Evolutionary conservation across 2,797 vertebrate genomes (phyloP), one percentile per base, ranked within the genome.

Genomic region (Pipistrellus pygmaeus): DNA sequence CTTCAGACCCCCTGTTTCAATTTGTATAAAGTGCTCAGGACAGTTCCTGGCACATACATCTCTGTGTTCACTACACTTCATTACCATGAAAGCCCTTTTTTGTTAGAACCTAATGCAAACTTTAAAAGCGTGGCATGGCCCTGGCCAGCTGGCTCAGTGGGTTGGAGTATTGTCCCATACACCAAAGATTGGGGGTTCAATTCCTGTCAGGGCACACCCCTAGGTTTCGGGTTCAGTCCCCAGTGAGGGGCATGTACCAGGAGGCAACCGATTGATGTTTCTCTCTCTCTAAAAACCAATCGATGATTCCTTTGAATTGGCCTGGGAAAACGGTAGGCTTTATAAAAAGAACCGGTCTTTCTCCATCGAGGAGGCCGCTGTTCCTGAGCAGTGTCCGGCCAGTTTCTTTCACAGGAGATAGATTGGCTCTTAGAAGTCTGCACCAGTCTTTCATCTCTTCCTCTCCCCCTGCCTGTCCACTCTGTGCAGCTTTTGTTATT

Each of bases 401-500:
- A 6, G 15, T 46, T 35, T 83, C 88, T 94, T 78, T 41, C 73
- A 32, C 2, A 62, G 73, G 55, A 93, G 92, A 30, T 72, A 87
- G 80, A 69, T 78, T 38, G 51, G 55, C 81, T 82, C 71, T 69
- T 81, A 57, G 30, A 64, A 93, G 62, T 18, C 38, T 77, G 68
- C 66, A 76, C 69, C 30, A 10, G 82, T 53, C 72, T 96, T 96
- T 96, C 89, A 0, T 92, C 85, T 94, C 75, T 89, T 96, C 85
- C 80, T 13, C 88, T 93, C 94, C 90, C 96, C 90, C 57, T 62
- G 38, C 13, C 66, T 68, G 76, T 96, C 95, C 96, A 90, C 93
- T 95, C 96, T 87, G 96, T 71, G 0, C 93, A 60, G 96, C 96
- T 96, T 96, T 97, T 97, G 95, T 96, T 96, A 81, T 97, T n/a